Conservation (phyloP, 2,113 vertebrate species). For the Sapayoa aenigma region DNA sequence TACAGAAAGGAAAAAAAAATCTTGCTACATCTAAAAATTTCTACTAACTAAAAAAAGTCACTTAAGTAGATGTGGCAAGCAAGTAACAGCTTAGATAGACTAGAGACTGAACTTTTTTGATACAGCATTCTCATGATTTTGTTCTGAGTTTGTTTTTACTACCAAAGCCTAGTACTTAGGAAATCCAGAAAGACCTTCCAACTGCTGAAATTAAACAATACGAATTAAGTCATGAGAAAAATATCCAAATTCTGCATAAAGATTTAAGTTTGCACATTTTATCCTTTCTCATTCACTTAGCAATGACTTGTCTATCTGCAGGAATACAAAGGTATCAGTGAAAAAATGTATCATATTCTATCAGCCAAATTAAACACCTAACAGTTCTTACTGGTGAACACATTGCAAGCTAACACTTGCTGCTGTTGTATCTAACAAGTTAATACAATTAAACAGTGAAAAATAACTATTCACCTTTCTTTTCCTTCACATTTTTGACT, state of each 20-base stretch:
- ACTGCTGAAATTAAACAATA: neutral
- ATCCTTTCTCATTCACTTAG: neutral
- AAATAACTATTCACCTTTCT: neutral
- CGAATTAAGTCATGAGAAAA: neutral
- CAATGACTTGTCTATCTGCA: neutral
- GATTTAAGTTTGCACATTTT: neutral
- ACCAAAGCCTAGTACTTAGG: neutral
- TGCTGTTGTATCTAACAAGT: neutral
- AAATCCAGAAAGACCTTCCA: neutral
- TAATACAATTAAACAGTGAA: neutral
- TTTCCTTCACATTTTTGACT: neutral
- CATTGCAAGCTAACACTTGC: neutral
- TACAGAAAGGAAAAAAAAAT: neutral
- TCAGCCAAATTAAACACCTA: neutral
- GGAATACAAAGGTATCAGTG: neutral
- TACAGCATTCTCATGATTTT: neutral
- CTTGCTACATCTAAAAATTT: neutral
- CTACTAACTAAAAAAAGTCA: neutral
- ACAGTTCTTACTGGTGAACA: neutral
- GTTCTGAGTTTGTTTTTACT: neutral
- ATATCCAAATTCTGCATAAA: neutral
- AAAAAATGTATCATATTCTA: neutral
- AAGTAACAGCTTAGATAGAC: neutral
- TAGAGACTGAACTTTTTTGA: neutral
- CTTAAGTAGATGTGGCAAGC: neutral